Conservation (phyloP, 1,140 invertebrate genomes). For the Trinorchestia longiramus region DNA sequence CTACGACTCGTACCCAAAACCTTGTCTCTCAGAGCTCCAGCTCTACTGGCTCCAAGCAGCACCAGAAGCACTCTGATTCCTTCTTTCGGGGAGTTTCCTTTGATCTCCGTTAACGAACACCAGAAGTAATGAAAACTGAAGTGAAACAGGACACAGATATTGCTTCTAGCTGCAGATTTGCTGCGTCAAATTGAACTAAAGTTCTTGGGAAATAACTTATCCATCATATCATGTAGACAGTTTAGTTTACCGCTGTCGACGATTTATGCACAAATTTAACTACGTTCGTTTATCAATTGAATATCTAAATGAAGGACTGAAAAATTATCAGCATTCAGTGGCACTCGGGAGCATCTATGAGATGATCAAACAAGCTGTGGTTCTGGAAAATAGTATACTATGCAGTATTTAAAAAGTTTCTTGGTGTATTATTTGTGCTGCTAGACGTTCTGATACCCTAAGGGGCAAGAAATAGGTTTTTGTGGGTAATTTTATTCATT, state of each 20-base stretch:
- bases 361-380: neutral
- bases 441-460: neutral
- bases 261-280: no score
- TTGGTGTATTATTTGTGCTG: neutral
- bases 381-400: neutral
- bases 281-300: no score
- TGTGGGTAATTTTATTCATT: neutral
- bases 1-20: neutral
- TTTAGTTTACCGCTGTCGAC: no score
- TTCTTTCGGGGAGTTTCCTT: neutral
- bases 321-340: no score
- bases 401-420: neutral
- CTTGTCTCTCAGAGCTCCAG: neutral
- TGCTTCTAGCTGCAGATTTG: neutral
- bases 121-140: neutral
- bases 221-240: neutral
- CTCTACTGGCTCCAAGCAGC: neutral
- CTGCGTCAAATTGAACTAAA: neutral
- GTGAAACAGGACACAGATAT: neutral
- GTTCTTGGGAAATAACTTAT: neutral
- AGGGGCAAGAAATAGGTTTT: neutral
- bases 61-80: neutral
- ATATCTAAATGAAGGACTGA: no score
- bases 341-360: no score
- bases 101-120: neutral